Evolutionary conservation across 2,888 invertebrate species (phyloP).

Genomic region (Parochlus steinenii): DNA sequence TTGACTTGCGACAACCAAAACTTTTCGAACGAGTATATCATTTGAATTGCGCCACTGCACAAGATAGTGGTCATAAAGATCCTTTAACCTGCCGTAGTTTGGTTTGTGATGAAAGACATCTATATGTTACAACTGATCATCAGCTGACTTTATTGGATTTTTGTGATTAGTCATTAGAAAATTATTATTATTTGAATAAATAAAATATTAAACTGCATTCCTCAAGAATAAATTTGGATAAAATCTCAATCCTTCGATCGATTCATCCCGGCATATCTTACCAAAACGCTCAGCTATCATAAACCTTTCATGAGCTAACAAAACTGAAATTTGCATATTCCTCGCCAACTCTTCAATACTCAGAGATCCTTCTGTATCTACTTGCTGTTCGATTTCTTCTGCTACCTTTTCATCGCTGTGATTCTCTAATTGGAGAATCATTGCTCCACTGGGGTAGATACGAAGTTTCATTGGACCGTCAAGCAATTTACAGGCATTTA

Average conservation of each 20-base stretch:
- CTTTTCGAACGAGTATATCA: constrained; percentile 10
- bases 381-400: constrained; percentile 42
- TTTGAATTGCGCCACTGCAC: too few relatives aligned
- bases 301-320: constrained; percentile 80
- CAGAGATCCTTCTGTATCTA: constrained; percentile 49
- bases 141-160: not conserved
- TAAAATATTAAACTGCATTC: constrained; percentile 24
- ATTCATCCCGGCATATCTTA: constrained; percentile 83
- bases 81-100: constrained; percentile 4
- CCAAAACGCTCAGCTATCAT: constrained; percentile 75
- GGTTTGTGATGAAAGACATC: constrained; percentile 2
- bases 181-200: not conserved
- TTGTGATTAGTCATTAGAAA: not conserved
- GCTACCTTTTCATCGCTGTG: constrained; percentile 56
- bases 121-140: constrained; percentile 7
- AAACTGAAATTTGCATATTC: constrained; percentile 64
- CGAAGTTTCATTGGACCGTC: constrained; percentile 57
- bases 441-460: constrained; percentile 87
- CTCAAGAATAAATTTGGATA: constrained; percentile 76
- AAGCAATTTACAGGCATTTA: constrained; percentile 68
- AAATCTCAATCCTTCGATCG: constrained; percentile 85
- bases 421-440: constrained; percentile 71
- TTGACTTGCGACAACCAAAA: constrained; percentile 4
- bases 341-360: constrained; percentile 81
- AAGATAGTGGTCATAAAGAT: too few relatives aligned